Evolutionary conservation across 2,888 invertebrate species (phyloP).

Genomic region (Laspeyria flexula): DNA sequence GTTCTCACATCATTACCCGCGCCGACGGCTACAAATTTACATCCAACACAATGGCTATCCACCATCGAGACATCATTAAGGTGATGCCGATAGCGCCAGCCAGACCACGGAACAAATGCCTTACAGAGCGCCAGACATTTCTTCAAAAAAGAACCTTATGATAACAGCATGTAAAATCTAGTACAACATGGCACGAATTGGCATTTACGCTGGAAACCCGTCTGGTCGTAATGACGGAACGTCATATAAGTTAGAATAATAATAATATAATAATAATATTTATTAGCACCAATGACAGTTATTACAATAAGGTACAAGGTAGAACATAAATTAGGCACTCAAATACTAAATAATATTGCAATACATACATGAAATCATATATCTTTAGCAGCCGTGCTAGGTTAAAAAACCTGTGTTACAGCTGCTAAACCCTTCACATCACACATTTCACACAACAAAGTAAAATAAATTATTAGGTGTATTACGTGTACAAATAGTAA

Average conservation of each 20-base stretch:
- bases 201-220: conserved; percentile 60
- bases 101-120: conserved; percentile 58
- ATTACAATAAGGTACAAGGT: too few species aligned
- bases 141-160: conserved; percentile 59
- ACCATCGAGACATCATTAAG: conserved; percentile 87
- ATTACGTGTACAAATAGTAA: too few species aligned
- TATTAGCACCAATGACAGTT: too few species aligned
- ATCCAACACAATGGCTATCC: conserved; percentile 86
- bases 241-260: conserved; percentile 78
- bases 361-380: too few species aligned
- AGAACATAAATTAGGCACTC: too few species aligned
- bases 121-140: conserved; percentile 44
- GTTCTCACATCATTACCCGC: conserved; percentile 87
- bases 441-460: too few species aligned
- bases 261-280: too few species aligned
- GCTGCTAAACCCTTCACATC: too few species aligned
- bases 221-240: conserved; percentile 67
- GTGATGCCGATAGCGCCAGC: conserved; percentile 86
- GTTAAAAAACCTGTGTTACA: too few species aligned
- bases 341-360: too few species aligned
- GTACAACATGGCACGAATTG: conserved; percentile 39
- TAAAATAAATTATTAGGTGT: too few species aligned
- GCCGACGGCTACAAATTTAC: conserved; percentile 87
- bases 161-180: conserved; percentile 37
- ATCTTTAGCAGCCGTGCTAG: too few species aligned